A percentile compares a stretch with the other conserved stretches of the same genome.
phyloP scores from a whole-genome alignment of 2,113 vertebrate genomes.

The Trematocara variabile region DNA sequence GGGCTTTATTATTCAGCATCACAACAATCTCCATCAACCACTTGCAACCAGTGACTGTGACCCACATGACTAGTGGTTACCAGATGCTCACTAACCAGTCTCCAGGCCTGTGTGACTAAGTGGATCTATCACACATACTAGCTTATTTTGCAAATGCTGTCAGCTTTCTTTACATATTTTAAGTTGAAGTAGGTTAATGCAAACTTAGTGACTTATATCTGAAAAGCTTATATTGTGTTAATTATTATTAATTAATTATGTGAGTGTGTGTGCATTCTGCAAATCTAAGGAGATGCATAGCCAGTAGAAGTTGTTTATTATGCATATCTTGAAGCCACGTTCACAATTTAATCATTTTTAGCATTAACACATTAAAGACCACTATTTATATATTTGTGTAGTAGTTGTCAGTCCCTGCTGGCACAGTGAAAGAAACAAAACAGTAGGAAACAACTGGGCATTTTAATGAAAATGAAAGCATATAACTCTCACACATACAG shows the following conservation, averaged over 20 bases:
- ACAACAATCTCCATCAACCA: neutral
- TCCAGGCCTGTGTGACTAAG: neutral
- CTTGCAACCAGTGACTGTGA: neutral
- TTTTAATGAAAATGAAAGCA: neutral
- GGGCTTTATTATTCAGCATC: neutral
- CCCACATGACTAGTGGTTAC: neutral
- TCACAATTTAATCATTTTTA: neutral
- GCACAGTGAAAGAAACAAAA: neutral
- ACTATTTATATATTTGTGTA: neutral
- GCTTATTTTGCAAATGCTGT: neutral
- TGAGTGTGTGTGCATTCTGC: neutral
- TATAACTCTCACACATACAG: neutral
- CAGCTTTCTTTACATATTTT: neutral
- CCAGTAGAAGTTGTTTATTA: neutral
- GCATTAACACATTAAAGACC: neutral
- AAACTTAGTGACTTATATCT: neutral
- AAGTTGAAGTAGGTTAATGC: neutral
- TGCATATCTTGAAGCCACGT: neutral
- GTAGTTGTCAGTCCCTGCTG: neutral
- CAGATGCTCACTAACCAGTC: neutral
- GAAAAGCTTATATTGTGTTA: neutral
- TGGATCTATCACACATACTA: neutral
- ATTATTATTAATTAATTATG: neutral
- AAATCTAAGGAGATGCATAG: neutral
- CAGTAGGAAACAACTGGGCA: neutral